phyloP scores from a whole-genome alignment of 2,113 vertebrate genomes.

The Brachypodius melanocephalos region DNA sequence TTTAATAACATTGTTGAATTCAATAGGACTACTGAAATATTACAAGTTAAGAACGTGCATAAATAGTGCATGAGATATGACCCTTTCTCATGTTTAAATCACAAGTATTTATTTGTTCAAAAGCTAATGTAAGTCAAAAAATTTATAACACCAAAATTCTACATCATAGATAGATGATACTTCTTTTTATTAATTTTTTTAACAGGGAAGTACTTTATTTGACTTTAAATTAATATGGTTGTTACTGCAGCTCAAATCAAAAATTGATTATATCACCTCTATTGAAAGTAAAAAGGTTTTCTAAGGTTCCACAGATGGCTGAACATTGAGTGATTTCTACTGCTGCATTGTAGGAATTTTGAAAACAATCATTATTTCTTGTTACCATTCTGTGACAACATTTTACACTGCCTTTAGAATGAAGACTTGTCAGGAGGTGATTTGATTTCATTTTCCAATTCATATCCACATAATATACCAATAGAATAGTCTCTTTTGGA shows the following conservation, averaged over 20 bases:
- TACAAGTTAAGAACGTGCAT: background rate
- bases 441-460: background rate
- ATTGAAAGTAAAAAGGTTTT: background rate
- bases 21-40: background rate
- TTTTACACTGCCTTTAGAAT: background rate
- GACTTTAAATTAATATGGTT: constrained; percentile 22
- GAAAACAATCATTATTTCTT: constrained; percentile 25
- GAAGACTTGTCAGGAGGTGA: background rate
- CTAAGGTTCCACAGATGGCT: constrained; percentile 14
- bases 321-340: constrained; percentile 3
- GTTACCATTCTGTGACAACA: constrained; percentile 3
- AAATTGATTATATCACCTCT: background rate
- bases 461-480: background rate
- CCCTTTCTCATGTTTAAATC: background rate
- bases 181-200: background rate
- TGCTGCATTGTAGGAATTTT: background rate
- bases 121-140: background rate
- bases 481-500: background rate
- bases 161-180: background rate
- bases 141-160: background rate
- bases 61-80: background rate
- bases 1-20: too few species aligned
- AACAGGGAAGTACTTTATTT: background rate
- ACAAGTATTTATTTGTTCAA: background rate
- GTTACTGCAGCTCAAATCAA: constrained; percentile 12